A percentile compares a stretch with the other conserved stretches of the same genome.
These are phyloP conservation scores for Spinibarbus caldwelli DNA, from an alignment of 2,797 vertebrate genomes.

Conservation along the genomic window DNA sequence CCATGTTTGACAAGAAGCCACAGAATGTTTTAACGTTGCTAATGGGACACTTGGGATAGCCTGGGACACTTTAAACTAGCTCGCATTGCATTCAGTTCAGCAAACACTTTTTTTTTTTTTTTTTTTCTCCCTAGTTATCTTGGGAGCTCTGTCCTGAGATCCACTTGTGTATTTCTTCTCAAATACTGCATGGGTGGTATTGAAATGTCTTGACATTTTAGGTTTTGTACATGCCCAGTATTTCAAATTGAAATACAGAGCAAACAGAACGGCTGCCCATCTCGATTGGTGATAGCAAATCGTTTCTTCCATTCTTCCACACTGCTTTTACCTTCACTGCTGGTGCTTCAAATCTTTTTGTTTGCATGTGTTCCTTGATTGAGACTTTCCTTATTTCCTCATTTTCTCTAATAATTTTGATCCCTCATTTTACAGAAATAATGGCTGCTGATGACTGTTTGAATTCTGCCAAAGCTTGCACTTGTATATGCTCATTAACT, in stretches of 20 bases:
- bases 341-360: background rate
- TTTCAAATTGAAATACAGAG: background rate
- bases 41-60: background rate
- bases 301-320: background rate
- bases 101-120: background rate
- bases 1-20: background rate
- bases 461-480: background rate
- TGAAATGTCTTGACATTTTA: background rate
- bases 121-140: background rate
- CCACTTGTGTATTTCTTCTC: background rate
- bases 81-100: background rate
- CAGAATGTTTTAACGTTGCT: background rate
- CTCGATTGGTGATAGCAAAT: background rate
- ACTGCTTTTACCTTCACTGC: background rate
- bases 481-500: background rate
- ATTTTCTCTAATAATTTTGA: background rate
- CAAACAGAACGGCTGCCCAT: background rate
- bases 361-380: background rate
- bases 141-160: background rate
- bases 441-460: background rate
- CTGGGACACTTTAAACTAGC: background rate
- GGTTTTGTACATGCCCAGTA: background rate
- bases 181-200: background rate
- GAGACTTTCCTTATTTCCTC: background rate
- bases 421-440: background rate